Percentiles rank a stretch among this genome's conserved stretches.
Conservation (phyloP, 2,113 vertebrate genomes). For the Micromys minutus region DNA sequence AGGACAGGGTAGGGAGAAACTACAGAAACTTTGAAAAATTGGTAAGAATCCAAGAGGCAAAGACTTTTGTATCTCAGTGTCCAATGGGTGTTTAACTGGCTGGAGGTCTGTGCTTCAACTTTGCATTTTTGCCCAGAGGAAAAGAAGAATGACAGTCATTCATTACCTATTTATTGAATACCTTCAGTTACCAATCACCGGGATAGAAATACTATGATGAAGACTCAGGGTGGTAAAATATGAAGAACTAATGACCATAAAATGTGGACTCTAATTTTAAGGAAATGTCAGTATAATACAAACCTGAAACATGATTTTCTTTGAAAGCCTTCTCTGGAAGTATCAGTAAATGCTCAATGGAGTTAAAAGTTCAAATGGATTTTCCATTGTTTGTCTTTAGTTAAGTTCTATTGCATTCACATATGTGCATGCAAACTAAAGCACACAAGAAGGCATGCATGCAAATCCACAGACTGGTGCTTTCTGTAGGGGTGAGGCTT, state of each 20-base stretch:
- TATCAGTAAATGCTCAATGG: neutral
- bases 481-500: neutral
- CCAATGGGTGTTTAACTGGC: neutral
- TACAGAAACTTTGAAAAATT: neutral
- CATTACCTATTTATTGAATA: neutral
- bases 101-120: neutral
- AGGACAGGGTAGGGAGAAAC: neutral
- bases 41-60: neutral
- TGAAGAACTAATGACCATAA: neutral
- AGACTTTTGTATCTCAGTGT: neutral
- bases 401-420: neutral
- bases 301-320: neutral
- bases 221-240: neutral
- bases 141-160: neutral
- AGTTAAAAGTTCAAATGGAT: neutral
- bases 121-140: neutral
- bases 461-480: too few species aligned
- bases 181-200: neutral
- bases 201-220: neutral
- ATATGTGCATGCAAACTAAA: accelerated
- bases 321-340: neutral
- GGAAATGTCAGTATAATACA: neutral
- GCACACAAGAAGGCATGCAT: neutral
- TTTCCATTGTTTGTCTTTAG: neutral
- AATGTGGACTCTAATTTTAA: neutral